phyloP scores from a whole-genome alignment of 2,888 invertebrate genomes.

The Dryocosmus kuriphilus region DNA sequence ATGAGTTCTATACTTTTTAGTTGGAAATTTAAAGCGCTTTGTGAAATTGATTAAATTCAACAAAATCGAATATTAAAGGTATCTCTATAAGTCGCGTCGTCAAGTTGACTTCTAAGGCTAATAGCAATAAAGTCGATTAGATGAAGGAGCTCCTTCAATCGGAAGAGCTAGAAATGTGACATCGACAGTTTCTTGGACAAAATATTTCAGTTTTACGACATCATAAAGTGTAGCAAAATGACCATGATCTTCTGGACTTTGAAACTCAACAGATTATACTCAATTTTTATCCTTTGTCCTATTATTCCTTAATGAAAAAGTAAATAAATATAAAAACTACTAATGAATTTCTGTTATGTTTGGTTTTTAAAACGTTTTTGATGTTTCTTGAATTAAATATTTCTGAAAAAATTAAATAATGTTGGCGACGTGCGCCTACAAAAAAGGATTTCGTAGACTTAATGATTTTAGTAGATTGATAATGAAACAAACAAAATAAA shows the following conservation, averaged over 20 bases:
- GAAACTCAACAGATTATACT: not conserved
- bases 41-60: not conserved
- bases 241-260: not conserved
- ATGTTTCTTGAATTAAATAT: no score
- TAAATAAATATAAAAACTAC: not conserved
- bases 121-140: not conserved
- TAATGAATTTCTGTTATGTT: no score
- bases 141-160: not conserved
- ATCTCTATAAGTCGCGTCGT: not conserved
- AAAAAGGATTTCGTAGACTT: no score
- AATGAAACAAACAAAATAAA: no score
- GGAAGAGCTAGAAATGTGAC: not conserved
- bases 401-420: no score
- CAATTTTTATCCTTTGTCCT: not conserved
- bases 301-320: not conserved
- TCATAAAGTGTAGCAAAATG: not conserved
- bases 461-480: no score
- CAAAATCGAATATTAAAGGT: not conserved
- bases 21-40: not conserved
- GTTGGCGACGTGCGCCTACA: no score
- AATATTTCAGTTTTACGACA: slow-evolving; percentile 5
- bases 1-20: no score
- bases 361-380: no score
- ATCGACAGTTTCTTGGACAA: not conserved
- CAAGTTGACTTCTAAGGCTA: not conserved